Conservation (phyloP, 1,140 invertebrate species). For the Nasonia vitripennis region DNA sequence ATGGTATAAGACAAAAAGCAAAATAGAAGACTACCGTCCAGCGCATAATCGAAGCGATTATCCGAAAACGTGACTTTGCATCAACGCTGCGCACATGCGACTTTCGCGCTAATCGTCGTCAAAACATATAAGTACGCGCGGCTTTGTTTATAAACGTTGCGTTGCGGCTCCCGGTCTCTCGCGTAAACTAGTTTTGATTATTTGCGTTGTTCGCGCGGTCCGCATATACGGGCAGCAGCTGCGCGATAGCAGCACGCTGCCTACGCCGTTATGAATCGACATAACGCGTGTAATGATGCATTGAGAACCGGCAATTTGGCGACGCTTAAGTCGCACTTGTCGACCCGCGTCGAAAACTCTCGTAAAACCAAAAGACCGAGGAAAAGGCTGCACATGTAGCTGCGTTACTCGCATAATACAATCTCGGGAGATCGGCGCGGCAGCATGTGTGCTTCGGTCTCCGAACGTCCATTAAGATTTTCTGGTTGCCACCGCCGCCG, state of each 20-base stretch:
- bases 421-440: background rate
- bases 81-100: background rate
- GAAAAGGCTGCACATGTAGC: too few species aligned
- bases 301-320: too few species aligned
- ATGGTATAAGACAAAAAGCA: too few species aligned
- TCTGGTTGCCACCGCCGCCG: background rate
- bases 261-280: too few species aligned
- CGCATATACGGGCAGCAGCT: too few species aligned
- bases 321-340: background rate
- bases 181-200: too few species aligned
- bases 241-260: too few species aligned
- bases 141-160: background rate
- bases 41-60: background rate
- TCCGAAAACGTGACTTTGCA: background rate
- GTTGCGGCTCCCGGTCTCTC: too few species aligned
- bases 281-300: too few species aligned
- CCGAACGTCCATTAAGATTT: background rate
- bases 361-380: background rate
- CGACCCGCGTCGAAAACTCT: background rate
- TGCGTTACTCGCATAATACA: too few species aligned
- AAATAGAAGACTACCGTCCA: too few species aligned
- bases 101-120: background rate
- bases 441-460: background rate
- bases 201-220: too few species aligned
- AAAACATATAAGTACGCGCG: background rate